Percentiles rank a stretch among this genome's conserved stretches.
phyloP scores from a whole-genome alignment of 2,113 vertebrate genomes.

The Delphinapterus leucas region DNA sequence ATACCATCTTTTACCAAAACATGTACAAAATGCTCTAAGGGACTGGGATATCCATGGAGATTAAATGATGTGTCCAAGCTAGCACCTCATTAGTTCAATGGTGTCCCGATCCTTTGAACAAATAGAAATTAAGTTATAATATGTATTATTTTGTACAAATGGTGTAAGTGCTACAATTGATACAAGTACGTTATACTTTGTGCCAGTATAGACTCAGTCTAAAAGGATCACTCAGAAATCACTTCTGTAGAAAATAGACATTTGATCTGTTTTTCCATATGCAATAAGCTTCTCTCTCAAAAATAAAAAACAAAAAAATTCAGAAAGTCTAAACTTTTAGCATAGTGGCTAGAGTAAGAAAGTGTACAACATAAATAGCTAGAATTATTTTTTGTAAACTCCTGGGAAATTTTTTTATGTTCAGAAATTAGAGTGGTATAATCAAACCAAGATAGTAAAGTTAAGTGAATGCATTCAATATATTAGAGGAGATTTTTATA shows the following conservation, averaged over 20 bases:
- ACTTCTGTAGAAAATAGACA: not conserved
- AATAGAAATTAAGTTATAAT: conserved; percentile 60
- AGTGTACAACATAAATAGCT: not conserved
- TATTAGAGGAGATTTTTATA: not conserved
- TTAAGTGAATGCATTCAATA: not conserved
- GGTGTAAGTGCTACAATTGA: not conserved
- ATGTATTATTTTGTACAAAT: conserved; percentile 38
- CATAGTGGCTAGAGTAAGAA: not conserved
- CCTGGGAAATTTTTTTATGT: not conserved
- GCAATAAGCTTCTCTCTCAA: conserved; percentile 39
- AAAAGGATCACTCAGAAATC: conserved; percentile 59
- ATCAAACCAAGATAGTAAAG: not conserved
- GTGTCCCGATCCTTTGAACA: conserved; percentile 55
- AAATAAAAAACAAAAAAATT: not conserved
- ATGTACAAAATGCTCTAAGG: not conserved
- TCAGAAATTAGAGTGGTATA: not conserved
- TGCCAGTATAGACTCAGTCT: not conserved
- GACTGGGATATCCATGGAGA: conserved; percentile 17
- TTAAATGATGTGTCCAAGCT: conserved; percentile 30
- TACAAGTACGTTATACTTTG: not conserved
- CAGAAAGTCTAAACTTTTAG: not conserved
- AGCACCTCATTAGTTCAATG: conserved; percentile 43
- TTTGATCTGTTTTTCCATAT: conserved; percentile 59
- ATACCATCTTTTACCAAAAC: not conserved
- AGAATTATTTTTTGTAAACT: not conserved